These are phyloP conservation scores for Naja naja DNA, from an alignment of 2,113 vertebrate species.

Conservation along the genomic window DNA sequence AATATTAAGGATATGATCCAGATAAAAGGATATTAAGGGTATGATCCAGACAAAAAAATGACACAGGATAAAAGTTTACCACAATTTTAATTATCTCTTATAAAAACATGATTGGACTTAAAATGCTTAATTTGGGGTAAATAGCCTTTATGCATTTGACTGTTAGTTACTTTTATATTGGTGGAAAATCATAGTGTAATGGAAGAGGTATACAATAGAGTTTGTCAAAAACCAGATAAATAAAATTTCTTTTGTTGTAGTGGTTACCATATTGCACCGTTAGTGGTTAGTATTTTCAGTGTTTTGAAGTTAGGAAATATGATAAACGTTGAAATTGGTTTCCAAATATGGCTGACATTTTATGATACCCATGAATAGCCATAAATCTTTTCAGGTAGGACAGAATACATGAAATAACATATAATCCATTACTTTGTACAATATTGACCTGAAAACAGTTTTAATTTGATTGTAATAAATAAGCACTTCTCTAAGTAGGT, in stretches of 20 bases:
- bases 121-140: neutral
- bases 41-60: neutral
- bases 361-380: neutral
- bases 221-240: neutral
- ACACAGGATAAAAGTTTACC: too few species aligned
- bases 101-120: neutral
- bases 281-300: neutral
- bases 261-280: neutral
- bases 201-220: neutral
- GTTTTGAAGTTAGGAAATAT: neutral
- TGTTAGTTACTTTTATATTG: neutral
- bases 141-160: neutral
- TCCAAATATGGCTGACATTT: neutral
- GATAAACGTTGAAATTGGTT: neutral
- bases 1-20: neutral
- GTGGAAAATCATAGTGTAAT: neutral
- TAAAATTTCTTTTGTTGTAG: neutral
- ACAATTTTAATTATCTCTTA: neutral
- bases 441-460: neutral
- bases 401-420: neutral
- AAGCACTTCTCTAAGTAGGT: neutral
- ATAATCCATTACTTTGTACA: neutral
- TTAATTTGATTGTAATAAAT: neutral
- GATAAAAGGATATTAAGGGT: neutral
- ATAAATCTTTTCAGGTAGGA: neutral